phyloP scores from a whole-genome alignment of 92 coral and sea anemone genomes.

The Bergia puertoricense region DNA sequence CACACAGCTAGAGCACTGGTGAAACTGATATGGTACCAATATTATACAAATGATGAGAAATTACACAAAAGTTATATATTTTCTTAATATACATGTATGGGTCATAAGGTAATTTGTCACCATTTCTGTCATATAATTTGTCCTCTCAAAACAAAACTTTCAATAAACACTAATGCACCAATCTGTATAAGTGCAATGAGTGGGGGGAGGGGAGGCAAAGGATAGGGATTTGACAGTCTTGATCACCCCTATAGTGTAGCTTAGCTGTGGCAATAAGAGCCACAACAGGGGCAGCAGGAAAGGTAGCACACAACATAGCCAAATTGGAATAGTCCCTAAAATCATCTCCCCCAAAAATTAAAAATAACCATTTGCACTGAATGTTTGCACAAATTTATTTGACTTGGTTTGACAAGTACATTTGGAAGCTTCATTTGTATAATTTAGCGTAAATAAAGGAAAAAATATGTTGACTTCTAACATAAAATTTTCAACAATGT shows the following conservation, averaged over 20 bases:
- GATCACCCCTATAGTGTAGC: too few relatives aligned
- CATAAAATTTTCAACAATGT: constrained; percentile 31
- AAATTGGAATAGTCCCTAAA: constrained; percentile 62
- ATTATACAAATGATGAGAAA: background rate
- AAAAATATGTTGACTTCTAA: background rate
- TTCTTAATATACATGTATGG: background rate
- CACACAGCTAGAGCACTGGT: background rate
- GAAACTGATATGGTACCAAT: background rate
- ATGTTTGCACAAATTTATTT: constrained; percentile 34
- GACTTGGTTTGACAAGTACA: constrained; percentile 27
- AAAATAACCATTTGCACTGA: constrained; percentile 36
- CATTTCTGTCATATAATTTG: too few relatives aligned
- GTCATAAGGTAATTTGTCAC: too few relatives aligned
- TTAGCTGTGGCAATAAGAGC: constrained; percentile 64
- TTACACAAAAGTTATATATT: background rate
- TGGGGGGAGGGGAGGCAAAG: too few relatives aligned
- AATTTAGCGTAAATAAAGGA: constrained; percentile 14
- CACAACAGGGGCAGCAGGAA: constrained; percentile 64
- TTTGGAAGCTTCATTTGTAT: background rate
- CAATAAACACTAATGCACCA: too few relatives aligned
- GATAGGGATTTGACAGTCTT: too few relatives aligned
- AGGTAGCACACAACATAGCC: constrained; percentile 66
- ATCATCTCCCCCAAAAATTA: constrained; percentile 12
- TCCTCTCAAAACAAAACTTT: too few relatives aligned
- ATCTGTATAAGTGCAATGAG: too few relatives aligned